phyloP scores from a whole-genome alignment of 2,888 invertebrate genomes.

The Cybosia mesomella region DNA sequence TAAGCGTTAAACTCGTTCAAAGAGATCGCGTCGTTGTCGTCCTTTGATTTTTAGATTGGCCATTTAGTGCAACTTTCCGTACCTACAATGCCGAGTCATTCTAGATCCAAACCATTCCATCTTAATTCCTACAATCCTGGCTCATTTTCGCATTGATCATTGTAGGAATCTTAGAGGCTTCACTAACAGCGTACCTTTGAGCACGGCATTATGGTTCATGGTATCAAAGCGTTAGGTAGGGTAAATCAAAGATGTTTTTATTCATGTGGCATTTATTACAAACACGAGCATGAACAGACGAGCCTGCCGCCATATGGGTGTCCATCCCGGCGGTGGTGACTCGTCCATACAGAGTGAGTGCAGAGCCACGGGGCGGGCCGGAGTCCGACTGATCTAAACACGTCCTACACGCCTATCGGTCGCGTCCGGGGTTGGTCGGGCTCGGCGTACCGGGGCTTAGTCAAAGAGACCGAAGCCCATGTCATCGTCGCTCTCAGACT shows the following conservation, averaged over 20 bases:
- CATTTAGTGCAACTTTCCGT: too few species aligned
- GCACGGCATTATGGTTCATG: too few species aligned
- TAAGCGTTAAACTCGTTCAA: too few species aligned
- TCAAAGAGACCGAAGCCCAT: slow-evolving; percentile 99
- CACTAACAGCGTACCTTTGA: too few species aligned
- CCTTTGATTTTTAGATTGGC: too few species aligned
- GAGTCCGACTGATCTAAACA: slow-evolving; percentile 31
- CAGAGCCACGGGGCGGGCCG: slow-evolving; percentile 47
- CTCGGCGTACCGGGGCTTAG: slow-evolving; percentile 77
- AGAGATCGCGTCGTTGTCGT: too few species aligned
- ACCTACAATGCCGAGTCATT: too few species aligned
- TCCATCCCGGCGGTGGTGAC: slow-evolving; percentile 80
- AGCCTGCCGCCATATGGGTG: slow-evolving; percentile 80
- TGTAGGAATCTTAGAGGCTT: too few species aligned
- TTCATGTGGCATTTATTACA: slow-evolving; percentile 70
- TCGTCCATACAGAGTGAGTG: slow-evolving; percentile 43
- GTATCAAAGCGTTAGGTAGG: too few species aligned
- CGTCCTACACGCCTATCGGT: slow-evolving; percentile 51
- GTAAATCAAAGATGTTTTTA: slow-evolving; percentile 31
- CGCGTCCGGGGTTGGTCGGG: slow-evolving; percentile 34
- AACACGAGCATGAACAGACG: slow-evolving; percentile 55
- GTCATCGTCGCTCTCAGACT: slow-evolving; percentile 95
- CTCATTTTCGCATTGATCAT: too few species aligned
- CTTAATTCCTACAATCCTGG: too few species aligned
- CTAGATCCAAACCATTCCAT: too few species aligned